These are phyloP conservation scores for Empidonax traillii DNA, from an alignment of 2,113 vertebrate genomes.

Conservation along the genomic window DNA sequence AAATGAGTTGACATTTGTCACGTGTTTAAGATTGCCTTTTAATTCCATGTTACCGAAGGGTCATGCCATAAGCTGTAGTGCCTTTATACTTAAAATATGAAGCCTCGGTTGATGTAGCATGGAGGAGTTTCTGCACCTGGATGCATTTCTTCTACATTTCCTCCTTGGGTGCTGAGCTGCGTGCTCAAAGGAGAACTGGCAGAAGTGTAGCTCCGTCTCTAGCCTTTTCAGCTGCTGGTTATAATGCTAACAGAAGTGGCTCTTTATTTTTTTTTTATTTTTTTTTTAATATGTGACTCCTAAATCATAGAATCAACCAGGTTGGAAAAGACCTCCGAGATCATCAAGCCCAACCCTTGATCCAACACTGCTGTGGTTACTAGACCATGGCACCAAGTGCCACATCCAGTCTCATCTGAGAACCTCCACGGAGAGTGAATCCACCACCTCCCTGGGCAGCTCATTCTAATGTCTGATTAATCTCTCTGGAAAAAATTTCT, in stretches of 20 bases:
- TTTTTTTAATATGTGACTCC: background rate
- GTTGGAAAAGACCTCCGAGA: too few relatives aligned
- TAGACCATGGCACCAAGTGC: too few relatives aligned
- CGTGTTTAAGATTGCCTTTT: background rate
- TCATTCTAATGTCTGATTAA: too few relatives aligned
- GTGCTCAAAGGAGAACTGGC: background rate
- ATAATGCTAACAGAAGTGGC: background rate
- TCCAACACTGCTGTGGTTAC: too few relatives aligned
- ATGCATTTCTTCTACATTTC: background rate
- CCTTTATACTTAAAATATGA: background rate
- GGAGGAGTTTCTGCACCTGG: background rate
- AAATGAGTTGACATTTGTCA: background rate
- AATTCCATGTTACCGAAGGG: background rate
- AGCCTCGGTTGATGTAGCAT: background rate
- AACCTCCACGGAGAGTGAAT: too few relatives aligned
- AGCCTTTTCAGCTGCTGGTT: background rate
- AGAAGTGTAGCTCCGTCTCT: background rate
- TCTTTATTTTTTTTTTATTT: background rate
- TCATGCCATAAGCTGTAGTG: accelerated
- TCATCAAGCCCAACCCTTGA: too few relatives aligned
- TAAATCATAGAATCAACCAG: background rate
- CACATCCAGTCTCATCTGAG: too few relatives aligned
- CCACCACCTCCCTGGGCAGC: too few relatives aligned
- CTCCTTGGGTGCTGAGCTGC: background rate
- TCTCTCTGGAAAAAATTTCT: too few relatives aligned